Conservation (phyloP, 2,113 vertebrate genomes). For the Crypturellus undulatus region DNA sequence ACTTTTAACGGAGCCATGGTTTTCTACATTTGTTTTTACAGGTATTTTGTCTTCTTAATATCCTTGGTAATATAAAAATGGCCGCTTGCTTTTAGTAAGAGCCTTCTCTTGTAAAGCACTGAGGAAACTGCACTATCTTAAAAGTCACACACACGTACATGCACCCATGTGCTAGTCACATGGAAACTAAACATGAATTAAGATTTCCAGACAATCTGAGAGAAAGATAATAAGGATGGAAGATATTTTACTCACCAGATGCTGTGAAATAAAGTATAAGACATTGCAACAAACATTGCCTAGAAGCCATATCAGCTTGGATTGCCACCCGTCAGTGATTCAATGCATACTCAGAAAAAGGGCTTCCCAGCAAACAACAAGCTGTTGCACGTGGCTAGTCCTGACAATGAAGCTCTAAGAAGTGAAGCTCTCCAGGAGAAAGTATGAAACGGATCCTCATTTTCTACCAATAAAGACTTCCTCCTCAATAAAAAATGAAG, state of each 20-base stretch:
- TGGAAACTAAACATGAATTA: neutral
- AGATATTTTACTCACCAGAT: neutral
- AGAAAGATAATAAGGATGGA: neutral
- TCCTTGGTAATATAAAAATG: neutral
- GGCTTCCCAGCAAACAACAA: neutral
- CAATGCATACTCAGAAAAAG: neutral
- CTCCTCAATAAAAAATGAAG: conserved; percentile 31
- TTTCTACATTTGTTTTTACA: neutral
- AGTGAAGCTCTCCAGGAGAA: conserved; percentile 1
- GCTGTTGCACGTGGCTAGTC: neutral
- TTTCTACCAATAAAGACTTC: conserved; percentile 22
- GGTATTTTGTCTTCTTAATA: neutral
- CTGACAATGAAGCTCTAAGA: neutral
- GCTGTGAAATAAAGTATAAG: neutral
- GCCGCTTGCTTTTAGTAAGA: neutral
- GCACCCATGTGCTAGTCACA: neutral
- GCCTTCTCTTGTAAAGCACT: neutral
- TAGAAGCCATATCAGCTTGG: neutral
- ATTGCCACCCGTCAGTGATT: neutral
- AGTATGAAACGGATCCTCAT: neutral
- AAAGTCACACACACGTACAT: accelerated
- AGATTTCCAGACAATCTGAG: neutral
- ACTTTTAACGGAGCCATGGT: neutral
- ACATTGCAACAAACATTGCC: neutral
- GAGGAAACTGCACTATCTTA: neutral